phyloP scores from a whole-genome alignment of 2,113 vertebrate genomes.

The Geothlypis trichas region DNA sequence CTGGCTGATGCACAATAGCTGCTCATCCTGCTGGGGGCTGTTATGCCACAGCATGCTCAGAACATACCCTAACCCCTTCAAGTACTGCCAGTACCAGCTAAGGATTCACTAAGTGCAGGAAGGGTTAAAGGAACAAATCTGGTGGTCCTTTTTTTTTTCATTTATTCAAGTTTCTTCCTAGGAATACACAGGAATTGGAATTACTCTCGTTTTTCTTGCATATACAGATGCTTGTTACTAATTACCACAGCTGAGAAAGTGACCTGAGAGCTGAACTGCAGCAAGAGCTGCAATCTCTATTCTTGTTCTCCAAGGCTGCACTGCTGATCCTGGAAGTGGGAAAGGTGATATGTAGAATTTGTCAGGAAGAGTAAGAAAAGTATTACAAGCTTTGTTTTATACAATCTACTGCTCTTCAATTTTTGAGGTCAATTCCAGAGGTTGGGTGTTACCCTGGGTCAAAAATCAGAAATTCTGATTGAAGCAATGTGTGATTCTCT shows the following conservation, averaged over 20 bases:
- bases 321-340: background rate
- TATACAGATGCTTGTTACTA: background rate
- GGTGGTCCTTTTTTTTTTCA: background rate
- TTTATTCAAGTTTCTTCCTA: background rate
- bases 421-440: background rate
- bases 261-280: constrained; percentile 1
- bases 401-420: background rate
- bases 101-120: background rate
- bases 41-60: background rate
- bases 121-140: background rate
- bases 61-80: background rate
- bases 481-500: background rate
- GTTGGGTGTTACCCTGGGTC: background rate
- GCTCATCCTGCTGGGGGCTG: background rate
- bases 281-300: background rate
- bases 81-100: background rate
- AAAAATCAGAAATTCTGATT: background rate
- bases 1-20: background rate
- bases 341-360: background rate
- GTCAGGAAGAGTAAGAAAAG: background rate
- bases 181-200: background rate
- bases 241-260: background rate
- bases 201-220: background rate
- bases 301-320: background rate
- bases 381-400: background rate